phyloP scores from a whole-genome alignment of 2,797 vertebrate species.

The Labroides dimidiatus region DNA sequence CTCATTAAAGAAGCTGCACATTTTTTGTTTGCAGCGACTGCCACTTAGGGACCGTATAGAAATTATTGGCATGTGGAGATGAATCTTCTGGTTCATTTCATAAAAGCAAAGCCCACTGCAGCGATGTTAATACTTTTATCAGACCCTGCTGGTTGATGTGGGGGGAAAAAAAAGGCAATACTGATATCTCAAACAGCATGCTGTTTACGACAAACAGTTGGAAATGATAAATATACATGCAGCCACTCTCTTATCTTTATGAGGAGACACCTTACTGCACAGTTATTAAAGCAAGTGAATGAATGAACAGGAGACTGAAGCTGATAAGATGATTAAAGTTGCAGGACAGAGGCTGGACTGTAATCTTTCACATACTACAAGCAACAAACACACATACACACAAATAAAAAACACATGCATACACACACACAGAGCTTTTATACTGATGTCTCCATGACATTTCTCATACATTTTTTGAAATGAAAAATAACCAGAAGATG shows the following conservation, averaged over 20 bases:
- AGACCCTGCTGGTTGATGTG: background rate
- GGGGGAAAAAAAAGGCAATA: background rate
- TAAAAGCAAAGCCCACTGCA: background rate
- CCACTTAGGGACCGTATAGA: background rate
- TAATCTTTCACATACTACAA: background rate
- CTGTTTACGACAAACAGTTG: background rate
- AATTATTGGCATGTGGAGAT: background rate
- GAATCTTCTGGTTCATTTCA: background rate
- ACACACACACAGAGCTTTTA: background rate
- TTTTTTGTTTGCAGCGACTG: slow-evolving; percentile 22
- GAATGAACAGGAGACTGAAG: background rate
- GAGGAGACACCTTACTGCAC: background rate
- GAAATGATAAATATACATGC: background rate
- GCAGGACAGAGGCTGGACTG: background rate
- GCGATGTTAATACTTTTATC: slow-evolving; percentile 10
- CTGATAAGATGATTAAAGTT: slow-evolving; percentile 6
- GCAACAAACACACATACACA: background rate
- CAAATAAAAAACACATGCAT: background rate
- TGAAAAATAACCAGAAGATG: background rate
- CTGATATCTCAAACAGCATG: background rate
- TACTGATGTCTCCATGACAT: background rate
- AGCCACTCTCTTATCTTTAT: background rate
- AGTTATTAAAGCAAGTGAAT: background rate
- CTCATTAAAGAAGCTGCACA: slow-evolving; percentile 52
- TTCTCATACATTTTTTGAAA: background rate